Evolutionary conservation across 1,140 invertebrate species (phyloP), one percentile per base, ranked within the genome.

Genomic region (Penaeus indicus): DNA sequence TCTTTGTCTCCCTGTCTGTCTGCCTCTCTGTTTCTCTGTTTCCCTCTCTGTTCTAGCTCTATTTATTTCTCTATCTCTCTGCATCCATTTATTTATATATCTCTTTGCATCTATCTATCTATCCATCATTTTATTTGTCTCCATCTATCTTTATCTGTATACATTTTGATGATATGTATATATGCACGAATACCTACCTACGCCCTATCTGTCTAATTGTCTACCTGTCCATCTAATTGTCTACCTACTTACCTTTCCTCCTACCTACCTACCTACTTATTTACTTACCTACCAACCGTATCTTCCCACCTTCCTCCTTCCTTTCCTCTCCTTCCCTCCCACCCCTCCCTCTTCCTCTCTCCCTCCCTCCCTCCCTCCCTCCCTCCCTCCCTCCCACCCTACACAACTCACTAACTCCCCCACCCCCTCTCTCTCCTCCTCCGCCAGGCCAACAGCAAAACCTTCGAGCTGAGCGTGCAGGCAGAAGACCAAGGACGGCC

Each of bases 401-500:
- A 1, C 47, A 47, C 42, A 47, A 47, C 47, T 13, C 11, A 47
- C 47, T 13, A 7, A 47, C 47, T 13, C 47, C 7, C 47, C 47
- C 47, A 1, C 47, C 25, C 38, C 27, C n/a, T 38, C 82, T 18
- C 63, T 38, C 25, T 5, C 75, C 4, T 16, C 75, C 2, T 3
- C 25, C 22, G 4, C 2, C 60, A 62, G 72, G 84, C 72, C 60
- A 78, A 67, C 82, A 47, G 27, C 61, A 63, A 81, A 32, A 81
- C 42, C 22, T 67, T 87, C 38, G 78, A 87, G 38, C 47, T 87
- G 77, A 10, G 78, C 19, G 85, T 87, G 25, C 61, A 79, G 4
- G 85, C 85, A 21, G 85, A 81, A 77, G 85, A 87, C 78, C 38
- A 79, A 11, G 85, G 85, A 16, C 80, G 62, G 18, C 85, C 85